Conservation (phyloP, 2,113 vertebrate genomes). For the Lipophrys pholis region DNA sequence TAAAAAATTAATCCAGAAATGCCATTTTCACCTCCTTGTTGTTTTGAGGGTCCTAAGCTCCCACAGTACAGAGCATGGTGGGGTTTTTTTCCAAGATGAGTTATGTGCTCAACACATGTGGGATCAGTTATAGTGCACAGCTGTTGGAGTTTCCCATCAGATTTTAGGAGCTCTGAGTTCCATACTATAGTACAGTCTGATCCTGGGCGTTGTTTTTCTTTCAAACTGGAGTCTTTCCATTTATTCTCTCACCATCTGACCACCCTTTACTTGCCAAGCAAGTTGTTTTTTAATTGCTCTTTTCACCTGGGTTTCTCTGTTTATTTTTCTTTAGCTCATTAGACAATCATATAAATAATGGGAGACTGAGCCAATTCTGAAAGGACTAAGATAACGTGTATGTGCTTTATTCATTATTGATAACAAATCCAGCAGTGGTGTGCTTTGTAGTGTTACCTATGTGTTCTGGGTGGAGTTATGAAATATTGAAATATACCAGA, state of each 20-base stretch:
- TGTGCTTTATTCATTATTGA: background rate
- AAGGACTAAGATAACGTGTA: slow-evolving; percentile 2
- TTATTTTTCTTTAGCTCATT: slow-evolving; percentile 30
- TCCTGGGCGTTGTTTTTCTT: slow-evolving; percentile 21
- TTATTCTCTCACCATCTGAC: slow-evolving; percentile 37
- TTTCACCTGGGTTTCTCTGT: slow-evolving; percentile 22
- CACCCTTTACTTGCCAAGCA: slow-evolving; percentile 23
- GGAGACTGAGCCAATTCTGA: slow-evolving; percentile 3
- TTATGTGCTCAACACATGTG: slow-evolving; percentile 37
- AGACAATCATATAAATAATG: slow-evolving; percentile 17
- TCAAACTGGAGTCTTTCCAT: slow-evolving; percentile 35
- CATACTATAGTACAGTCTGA: slow-evolving; percentile 21
- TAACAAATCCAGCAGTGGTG: background rate
- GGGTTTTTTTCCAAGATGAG: background rate
- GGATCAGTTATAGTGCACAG: slow-evolving; percentile 59
- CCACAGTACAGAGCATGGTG: background rate
- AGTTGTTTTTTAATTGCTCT: slow-evolving; percentile 42
- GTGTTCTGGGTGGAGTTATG: background rate
- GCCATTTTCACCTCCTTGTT: background rate
- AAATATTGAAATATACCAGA: background rate
- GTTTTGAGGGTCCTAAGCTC: slow-evolving; percentile 12
- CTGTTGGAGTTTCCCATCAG: slow-evolving; percentile 49
- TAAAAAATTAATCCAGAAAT: slow-evolving; percentile 24
- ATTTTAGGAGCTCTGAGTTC: slow-evolving; percentile 22
- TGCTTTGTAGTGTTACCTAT: background rate